Percentiles rank a stretch among this genome's conserved stretches.
Conservation (phyloP, 2,797 vertebrate genomes). For the Pyrocephalus nanus region DNA sequence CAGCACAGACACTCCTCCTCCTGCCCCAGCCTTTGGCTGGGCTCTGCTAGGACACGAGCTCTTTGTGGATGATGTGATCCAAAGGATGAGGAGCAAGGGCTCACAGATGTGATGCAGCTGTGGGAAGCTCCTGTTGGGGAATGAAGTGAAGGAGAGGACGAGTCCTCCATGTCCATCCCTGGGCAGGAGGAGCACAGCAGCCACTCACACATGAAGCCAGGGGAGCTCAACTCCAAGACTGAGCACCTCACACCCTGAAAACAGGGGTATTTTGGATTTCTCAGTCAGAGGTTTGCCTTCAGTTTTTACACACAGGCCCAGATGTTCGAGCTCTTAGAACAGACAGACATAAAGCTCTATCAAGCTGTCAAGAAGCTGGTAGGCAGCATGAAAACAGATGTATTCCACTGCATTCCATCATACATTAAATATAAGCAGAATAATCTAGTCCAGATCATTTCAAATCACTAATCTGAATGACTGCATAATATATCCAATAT, state of each 20-base stretch:
- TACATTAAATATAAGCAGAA: conserved; percentile 55
- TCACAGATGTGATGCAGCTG: conserved; percentile 29
- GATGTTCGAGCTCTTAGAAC: conserved; percentile 51
- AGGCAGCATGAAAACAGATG: conserved; percentile 62
- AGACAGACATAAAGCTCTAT: conserved; percentile 44
- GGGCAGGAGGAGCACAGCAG: neutral
- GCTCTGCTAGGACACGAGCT: neutral
- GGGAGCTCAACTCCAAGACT: neutral
- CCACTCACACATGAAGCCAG: neutral
- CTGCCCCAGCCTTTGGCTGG: neutral
- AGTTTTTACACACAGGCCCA: conserved; percentile 27
- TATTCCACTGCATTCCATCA: conserved; percentile 50
- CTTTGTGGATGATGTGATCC: accelerated
- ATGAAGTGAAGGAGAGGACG: neutral
- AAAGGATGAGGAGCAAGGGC: neutral
- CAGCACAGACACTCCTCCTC: neutral
- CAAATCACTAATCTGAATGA: conserved; percentile 34
- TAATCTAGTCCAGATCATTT: conserved; percentile 53
- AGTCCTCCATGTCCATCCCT: neutral
- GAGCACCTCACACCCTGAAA: neutral
- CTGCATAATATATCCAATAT: conserved; percentile 20
- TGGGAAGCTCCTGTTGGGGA: neutral
- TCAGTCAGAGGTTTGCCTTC: conserved; percentile 10
- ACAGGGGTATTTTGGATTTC: neutral
- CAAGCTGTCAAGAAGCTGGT: conserved; percentile 62